Conservation (phyloP, 2,888 invertebrate species). For the Protula sp. region DNA sequence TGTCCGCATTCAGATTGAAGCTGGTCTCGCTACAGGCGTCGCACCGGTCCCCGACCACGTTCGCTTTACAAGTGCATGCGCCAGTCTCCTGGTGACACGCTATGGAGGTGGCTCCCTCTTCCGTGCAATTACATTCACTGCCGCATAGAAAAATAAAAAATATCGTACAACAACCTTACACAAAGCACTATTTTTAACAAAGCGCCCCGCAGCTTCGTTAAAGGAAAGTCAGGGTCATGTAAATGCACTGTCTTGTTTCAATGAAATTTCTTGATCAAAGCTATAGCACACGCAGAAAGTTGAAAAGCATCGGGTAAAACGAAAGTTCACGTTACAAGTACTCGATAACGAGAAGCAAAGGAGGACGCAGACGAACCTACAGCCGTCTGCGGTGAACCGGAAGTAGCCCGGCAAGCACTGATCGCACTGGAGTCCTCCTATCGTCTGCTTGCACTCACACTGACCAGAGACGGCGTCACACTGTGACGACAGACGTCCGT, state of each 20-base stretch:
- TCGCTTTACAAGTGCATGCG: constrained; percentile 28
- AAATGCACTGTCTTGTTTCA: too few relatives aligned
- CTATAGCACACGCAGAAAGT: too few relatives aligned
- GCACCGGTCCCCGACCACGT: constrained; percentile 30
- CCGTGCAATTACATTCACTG: constrained; percentile 30
- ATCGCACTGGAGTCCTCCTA: constrained; percentile 50
- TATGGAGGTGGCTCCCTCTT: constrained; percentile 15
- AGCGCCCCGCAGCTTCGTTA: too few relatives aligned
- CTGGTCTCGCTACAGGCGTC: constrained; percentile 24
- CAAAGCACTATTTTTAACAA: too few relatives aligned
- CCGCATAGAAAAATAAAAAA: constrained; percentile 1
- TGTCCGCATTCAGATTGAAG: constrained; percentile 62
- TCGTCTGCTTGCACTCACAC: constrained; percentile 50
- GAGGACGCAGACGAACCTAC: too few relatives aligned
- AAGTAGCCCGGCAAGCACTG: constrained; percentile 49
- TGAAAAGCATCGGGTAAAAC: too few relatives aligned
- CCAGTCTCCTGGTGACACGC: constrained; percentile 26
- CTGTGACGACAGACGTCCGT: constrained; percentile 20
- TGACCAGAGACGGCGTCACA: constrained; percentile 25
- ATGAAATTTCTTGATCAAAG: too few relatives aligned
- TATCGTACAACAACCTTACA: not conserved
- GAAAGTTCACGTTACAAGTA: too few relatives aligned
- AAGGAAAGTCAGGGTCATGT: too few relatives aligned
- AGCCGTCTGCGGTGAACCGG: constrained; percentile 77
- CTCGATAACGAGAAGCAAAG: too few relatives aligned